phyloP scores from a whole-genome alignment of 2,797 vertebrate genomes.

The Lacerta bilineata region DNA sequence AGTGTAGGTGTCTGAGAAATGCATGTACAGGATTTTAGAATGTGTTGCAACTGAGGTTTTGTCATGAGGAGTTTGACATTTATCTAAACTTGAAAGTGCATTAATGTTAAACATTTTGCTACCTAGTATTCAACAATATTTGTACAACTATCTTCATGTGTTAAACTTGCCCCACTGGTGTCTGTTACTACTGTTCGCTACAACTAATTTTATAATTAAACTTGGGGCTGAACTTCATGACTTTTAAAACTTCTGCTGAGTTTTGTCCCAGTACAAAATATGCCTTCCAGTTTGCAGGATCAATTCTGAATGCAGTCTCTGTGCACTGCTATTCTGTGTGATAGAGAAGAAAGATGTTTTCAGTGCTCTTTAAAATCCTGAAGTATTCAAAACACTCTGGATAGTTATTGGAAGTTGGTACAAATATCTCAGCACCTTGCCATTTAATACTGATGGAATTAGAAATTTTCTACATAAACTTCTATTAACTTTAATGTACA shows the following conservation, averaged over 20 bases:
- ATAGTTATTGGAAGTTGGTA: slow-evolving; percentile 22
- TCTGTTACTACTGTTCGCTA: slow-evolving; percentile 51
- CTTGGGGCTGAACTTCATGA: slow-evolving; percentile 65
- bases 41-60: slow-evolving; percentile 69
- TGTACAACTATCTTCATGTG: slow-evolving; percentile 65
- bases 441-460: slow-evolving; percentile 58
- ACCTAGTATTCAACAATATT: slow-evolving; percentile 59
- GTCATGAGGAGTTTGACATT: slow-evolving; percentile 67
- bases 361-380: slow-evolving; percentile 25
- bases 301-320: slow-evolving; percentile 80
- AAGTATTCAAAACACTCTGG: slow-evolving; percentile 18
- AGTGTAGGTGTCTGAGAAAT: slow-evolving; percentile 72
- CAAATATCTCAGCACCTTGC: slow-evolving; percentile 36
- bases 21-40: slow-evolving; percentile 70
- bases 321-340: slow-evolving; percentile 64
- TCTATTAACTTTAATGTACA: slow-evolving; percentile 50
- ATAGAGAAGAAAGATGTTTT: slow-evolving; percentile 50
- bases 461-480: slow-evolving; percentile 48
- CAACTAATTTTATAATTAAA: slow-evolving; percentile 63
- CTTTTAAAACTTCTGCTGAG: slow-evolving; percentile 62
- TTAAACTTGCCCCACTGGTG: slow-evolving; percentile 55
- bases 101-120: slow-evolving; percentile 58
- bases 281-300: slow-evolving; percentile 75
- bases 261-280: slow-evolving; percentile 44
- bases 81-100: slow-evolving; percentile 33